Evolutionary conservation across 2,113 vertebrate genomes (phyloP).

Genomic region (Percopsis transmontana): DNA sequence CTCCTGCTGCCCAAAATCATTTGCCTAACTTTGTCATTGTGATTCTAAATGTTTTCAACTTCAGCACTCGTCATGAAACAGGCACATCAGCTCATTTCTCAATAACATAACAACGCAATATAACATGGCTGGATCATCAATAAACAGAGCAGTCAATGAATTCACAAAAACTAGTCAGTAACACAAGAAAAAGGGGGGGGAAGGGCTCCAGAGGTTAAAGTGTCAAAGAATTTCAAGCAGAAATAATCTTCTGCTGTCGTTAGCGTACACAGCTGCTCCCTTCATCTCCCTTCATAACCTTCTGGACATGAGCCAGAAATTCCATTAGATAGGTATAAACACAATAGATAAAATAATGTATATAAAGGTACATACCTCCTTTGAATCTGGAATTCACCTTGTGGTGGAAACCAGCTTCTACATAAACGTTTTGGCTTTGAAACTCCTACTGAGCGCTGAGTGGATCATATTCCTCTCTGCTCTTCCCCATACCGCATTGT

Average conservation of each 20-base stretch:
- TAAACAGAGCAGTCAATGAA: constrained; percentile 22
- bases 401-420: no score
- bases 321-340: constrained; percentile 20
- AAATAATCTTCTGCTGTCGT: constrained; percentile 46
- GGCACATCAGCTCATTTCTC: neutral
- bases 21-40: constrained; percentile 4
- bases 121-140: constrained; percentile 25
- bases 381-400: no score
- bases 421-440: no score
- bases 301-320: constrained; percentile 22
- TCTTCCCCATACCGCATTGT: no score
- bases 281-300: constrained; percentile 23
- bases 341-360: neutral
- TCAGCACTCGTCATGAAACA: neutral
- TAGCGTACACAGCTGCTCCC: constrained; percentile 23
- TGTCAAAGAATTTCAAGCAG: constrained; percentile 57
- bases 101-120: constrained; percentile 6
- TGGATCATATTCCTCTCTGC: no score
- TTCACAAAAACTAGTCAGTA: constrained; percentile 21
- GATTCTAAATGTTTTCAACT: constrained; percentile 8
- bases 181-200: constrained; percentile 25
- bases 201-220: constrained; percentile 41
- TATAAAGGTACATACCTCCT: no score
- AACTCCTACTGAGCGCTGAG: no score
- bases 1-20: no score